Evolutionary conservation across 1,140 invertebrate species (phyloP).

Genomic region (Diorhabda sublineata): DNA sequence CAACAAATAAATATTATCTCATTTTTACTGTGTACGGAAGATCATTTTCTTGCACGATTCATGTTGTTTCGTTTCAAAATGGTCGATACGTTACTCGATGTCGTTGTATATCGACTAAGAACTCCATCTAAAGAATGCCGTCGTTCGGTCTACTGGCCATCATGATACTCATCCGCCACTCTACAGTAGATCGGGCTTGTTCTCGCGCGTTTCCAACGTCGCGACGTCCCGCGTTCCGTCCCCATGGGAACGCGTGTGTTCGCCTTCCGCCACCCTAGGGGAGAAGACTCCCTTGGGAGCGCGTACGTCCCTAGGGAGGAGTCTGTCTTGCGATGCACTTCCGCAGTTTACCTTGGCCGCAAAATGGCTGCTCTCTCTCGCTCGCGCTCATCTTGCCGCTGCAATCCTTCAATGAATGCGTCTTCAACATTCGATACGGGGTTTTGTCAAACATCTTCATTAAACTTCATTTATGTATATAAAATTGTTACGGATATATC

Average conservation of each 20-base stretch:
- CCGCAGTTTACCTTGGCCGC: slow-evolving; percentile 26
- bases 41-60: too few relatives aligned
- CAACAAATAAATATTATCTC: too few relatives aligned
- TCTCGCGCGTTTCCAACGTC: slow-evolving; percentile 39
- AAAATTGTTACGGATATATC: too few relatives aligned
- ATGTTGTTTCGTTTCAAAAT: slow-evolving; percentile 4
- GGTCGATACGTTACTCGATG: slow-evolving; percentile 14
- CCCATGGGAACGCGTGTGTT: slow-evolving; percentile 50
- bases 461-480: too few relatives aligned
- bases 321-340: slow-evolving; percentile 44
- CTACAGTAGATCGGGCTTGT: not conserved
- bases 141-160: slow-evolving; percentile 8
- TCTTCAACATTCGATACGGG: not conserved
- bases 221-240: slow-evolving; percentile 42
- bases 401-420: not conserved
- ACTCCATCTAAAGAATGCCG: not conserved
- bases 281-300: slow-evolving; percentile 35
- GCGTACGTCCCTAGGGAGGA: slow-evolving; percentile 45
- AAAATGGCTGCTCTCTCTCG: slow-evolving; percentile 18
- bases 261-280: slow-evolving; percentile 23
- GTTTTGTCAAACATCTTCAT: too few relatives aligned
- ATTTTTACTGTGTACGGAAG: too few relatives aligned
- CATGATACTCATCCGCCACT: not conserved
- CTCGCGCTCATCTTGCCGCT: not conserved
- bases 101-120: slow-evolving; percentile 10